Conservation (phyloP, 1,140 invertebrate species). For the Scaptomyza pallida region DNA sequence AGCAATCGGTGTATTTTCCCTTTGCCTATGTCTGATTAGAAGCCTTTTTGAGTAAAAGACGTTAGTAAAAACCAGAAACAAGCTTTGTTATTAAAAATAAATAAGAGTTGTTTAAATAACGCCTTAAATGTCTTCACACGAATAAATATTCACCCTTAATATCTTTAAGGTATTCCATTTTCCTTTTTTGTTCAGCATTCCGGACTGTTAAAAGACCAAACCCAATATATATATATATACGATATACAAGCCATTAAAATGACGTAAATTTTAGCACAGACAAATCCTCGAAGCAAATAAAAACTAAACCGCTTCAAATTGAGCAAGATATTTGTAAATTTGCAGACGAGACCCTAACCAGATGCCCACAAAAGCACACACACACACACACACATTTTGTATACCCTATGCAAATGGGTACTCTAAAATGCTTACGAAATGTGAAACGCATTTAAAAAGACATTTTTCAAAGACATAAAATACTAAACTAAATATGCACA, state of each 20-base stretch:
- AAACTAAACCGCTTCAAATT: slow-evolving; percentile 78
- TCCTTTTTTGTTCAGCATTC: slow-evolving; percentile 17
- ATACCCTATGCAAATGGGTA: neutral
- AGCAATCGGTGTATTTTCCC: neutral
- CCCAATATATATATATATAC: slow-evolving; percentile 60
- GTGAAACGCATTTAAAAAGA: neutral
- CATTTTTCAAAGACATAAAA: neutral
- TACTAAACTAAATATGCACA: neutral
- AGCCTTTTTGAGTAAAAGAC: neutral
- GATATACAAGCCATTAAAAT: slow-evolving; percentile 72
- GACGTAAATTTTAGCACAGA: slow-evolving; percentile 72
- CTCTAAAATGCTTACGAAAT: neutral
- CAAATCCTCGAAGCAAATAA: slow-evolving; percentile 56
- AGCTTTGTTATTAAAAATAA: neutral
- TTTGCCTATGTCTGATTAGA: slow-evolving; percentile 15
- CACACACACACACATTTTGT: neutral
- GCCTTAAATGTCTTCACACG: no score
- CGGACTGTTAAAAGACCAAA: slow-evolving; percentile 38
- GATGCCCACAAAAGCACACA: slow-evolving; percentile 1
- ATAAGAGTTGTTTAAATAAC: no score
- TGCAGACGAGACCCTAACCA: slow-evolving; percentile 42
- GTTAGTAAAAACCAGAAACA: neutral
- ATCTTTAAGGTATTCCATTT: neutral
- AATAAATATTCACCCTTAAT: neutral
- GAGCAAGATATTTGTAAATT: slow-evolving; percentile 74